Conservation (phyloP, 2,113 vertebrate species). For the Rattus norvegicus region DNA sequence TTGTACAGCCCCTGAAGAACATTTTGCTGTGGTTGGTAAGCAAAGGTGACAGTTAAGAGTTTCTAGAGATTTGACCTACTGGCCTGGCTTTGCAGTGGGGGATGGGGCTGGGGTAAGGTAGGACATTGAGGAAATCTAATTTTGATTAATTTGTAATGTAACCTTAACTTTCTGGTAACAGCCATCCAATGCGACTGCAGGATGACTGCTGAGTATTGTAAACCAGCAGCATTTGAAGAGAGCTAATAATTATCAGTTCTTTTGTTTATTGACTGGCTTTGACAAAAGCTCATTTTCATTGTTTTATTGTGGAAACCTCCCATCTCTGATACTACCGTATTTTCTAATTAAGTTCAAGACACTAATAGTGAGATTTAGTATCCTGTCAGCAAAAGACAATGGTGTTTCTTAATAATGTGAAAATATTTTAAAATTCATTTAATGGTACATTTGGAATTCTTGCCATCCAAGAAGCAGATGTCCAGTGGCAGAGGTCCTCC, state of each 20-base stretch:
- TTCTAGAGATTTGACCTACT: constrained; percentile 62
- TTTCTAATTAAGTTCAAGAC: constrained; percentile 76
- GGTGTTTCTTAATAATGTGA: constrained; percentile 47
- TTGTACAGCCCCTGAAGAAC: constrained; percentile 40
- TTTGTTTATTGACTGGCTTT: constrained; percentile 58
- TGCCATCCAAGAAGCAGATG: constrained; percentile 33
- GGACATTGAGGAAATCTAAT: constrained; percentile 49
- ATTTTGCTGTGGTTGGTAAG: constrained; percentile 46
- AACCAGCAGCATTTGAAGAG: constrained; percentile 16
- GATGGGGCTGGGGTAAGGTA: not conserved
- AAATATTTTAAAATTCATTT: constrained; percentile 45
- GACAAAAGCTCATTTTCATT: constrained; percentile 52
- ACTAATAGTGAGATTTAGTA: constrained; percentile 46
- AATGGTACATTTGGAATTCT: constrained; percentile 49
- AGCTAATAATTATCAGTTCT: not conserved
- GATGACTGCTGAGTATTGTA: not conserved
- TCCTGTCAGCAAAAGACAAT: constrained; percentile 40
- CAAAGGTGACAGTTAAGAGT: constrained; percentile 65
- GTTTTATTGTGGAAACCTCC: constrained; percentile 50
- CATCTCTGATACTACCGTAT: constrained; percentile 46
- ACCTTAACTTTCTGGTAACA: constrained; percentile 55
- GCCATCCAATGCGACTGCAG: not conserved
- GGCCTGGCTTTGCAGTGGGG: constrained; percentile 9
- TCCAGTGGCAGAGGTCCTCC: constrained; percentile 8
- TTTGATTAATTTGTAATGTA: constrained; percentile 46